Evolutionary conservation across 2,797 vertebrate genomes (phyloP).

Genomic region (Pogonophryne albipinna): DNA sequence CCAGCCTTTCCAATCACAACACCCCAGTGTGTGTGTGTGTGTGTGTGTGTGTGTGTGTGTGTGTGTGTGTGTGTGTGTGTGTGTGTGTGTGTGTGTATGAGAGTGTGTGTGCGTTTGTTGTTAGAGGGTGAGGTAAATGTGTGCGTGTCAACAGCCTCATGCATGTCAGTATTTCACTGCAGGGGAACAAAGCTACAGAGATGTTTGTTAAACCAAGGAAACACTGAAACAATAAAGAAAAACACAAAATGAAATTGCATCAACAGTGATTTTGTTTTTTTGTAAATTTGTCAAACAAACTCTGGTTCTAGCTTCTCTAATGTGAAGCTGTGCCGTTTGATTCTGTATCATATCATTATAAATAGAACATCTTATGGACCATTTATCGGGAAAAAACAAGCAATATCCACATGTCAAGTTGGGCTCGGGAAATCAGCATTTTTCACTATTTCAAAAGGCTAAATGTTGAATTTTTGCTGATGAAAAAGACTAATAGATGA

Average conservation of each 20-base stretch:
- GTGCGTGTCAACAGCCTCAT: conserved; percentile 40
- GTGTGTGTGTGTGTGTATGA: conserved; percentile 18
- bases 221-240: background rate
- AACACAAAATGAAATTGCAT: background rate
- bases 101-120: conserved; percentile 30
- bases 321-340: background rate
- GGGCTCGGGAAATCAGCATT: background rate
- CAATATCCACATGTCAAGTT: background rate
- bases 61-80: background rate
- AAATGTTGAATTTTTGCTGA: background rate
- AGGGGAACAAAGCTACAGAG: conserved; percentile 16
- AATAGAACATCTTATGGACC: background rate
- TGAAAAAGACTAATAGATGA: background rate
- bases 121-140: conserved; percentile 25
- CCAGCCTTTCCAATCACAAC: conserved; percentile 75
- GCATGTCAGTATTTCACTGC: conserved; percentile 32
- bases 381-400: conserved; percentile 3
- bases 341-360: conserved; percentile 5
- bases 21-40: conserved; percentile 34
- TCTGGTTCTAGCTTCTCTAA: background rate
- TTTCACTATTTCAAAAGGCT: background rate
- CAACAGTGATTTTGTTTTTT: background rate
- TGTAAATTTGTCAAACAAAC: background rate
- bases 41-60: conserved; percentile 10
- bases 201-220: conserved; percentile 9